Conservation (phyloP, 2,113 vertebrate species). For the Psammodynastes pulverulentus region DNA sequence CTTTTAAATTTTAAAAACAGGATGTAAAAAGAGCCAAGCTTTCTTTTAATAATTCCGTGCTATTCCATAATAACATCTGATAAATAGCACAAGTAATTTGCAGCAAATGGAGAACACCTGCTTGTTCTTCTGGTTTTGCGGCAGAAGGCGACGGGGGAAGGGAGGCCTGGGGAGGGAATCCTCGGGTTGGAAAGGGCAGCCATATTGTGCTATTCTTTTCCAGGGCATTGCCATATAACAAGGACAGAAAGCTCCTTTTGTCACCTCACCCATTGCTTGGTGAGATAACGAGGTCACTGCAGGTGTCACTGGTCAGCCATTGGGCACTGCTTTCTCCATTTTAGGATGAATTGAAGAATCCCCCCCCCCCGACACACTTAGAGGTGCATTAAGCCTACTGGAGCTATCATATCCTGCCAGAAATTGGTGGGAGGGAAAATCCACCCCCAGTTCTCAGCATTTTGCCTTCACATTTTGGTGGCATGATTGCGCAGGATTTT, state of each 20-base stretch:
- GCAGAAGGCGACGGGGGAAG: not conserved
- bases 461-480: not conserved
- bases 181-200: not conserved
- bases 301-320: not conserved
- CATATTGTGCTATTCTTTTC: not conserved
- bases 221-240: not conserved
- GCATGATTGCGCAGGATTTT: not conserved
- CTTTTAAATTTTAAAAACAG: not conserved
- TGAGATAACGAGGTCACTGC: not conserved
- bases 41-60: not conserved
- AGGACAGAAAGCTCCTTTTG: not conserved
- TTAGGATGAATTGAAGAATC: not conserved
- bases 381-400: not conserved
- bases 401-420: not conserved
- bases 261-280: not conserved
- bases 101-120: not conserved
- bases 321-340: not conserved
- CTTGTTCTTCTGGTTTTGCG: not conserved
- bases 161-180: not conserved
- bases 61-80: not conserved
- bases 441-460: not conserved
- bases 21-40: not conserved
- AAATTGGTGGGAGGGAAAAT: not conserved
- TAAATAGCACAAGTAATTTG: not conserved
- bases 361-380: not conserved